Conservation (phyloP, 2,888 invertebrate species). For the Stenotaenia linearis region DNA sequence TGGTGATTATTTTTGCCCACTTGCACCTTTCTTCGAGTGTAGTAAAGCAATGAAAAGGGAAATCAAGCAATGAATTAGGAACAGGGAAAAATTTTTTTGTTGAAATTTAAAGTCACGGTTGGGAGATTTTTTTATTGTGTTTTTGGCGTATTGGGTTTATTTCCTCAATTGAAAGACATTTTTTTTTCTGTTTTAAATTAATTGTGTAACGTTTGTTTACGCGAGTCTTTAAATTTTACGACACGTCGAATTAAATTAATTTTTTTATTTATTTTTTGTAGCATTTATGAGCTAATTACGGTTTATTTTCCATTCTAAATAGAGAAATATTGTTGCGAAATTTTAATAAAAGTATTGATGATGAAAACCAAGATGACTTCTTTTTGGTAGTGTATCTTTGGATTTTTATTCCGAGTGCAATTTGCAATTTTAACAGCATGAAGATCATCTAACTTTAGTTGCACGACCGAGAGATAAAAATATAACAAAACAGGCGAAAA, state of each 20-base stretch:
- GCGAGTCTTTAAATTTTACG: no score
- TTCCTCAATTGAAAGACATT: constrained; percentile 5
- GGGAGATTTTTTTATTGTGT: not conserved
- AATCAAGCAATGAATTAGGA: constrained; percentile 3
- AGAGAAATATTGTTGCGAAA: constrained; percentile 1
- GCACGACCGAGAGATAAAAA: not conserved
- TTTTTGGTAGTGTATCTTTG: constrained; percentile 5
- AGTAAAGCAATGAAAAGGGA: constrained; percentile 8
- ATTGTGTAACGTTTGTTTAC: not conserved
- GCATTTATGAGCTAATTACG: not conserved
- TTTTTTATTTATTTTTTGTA: not conserved
- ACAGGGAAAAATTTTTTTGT: constrained; percentile 16
- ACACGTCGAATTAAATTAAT: not conserved
- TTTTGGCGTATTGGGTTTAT: constrained; percentile 6
- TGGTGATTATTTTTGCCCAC: constrained; percentile 24
- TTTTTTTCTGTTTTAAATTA: constrained; percentile 1
- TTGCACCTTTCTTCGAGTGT: constrained; percentile 22
- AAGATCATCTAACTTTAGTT: not conserved
- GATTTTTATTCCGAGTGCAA: not conserved
- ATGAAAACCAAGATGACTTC: not conserved
- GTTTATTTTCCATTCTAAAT: not conserved
- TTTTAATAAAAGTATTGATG: not conserved
- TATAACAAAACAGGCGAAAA: not conserved
- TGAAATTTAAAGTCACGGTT: not conserved
- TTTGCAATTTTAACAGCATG: not conserved